A percentile compares a stretch with the other conserved stretches of the same genome.
Evolutionary conservation across 1,140 invertebrate species (phyloP).

Genomic region (Philotrypesis tridentata): DNA sequence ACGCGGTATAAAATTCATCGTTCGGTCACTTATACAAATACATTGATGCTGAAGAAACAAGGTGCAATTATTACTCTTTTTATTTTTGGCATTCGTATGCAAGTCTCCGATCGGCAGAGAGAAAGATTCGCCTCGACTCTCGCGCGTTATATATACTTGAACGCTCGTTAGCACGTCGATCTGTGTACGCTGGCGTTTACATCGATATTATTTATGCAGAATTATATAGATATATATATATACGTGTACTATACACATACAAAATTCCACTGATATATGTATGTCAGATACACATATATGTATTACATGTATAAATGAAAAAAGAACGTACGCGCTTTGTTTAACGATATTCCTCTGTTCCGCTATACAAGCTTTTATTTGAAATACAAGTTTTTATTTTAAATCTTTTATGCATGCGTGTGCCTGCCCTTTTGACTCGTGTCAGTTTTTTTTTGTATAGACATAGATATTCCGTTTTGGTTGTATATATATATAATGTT

Average conservation of each 20-base stretch:
- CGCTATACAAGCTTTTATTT: not conserved
- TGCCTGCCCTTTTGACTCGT: not conserved
- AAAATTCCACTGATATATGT: conserved; percentile 39
- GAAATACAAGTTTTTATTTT: no score
- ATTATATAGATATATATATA: conserved; percentile 14
- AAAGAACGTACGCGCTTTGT: not conserved
- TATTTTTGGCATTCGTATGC: conserved; percentile 35
- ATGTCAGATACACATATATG: conserved; percentile 42
- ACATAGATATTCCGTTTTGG: not conserved
- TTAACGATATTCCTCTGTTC: not conserved
- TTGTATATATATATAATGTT: not conserved
- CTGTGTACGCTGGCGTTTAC: conserved; percentile 45
- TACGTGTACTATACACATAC: conserved; percentile 49
- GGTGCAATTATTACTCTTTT: conserved; percentile 3
- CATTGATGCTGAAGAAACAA: conserved; percentile 44
- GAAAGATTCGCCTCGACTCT: not conserved
- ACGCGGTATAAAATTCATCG: conserved; percentile 30
- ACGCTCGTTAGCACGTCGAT: conserved; percentile 43
- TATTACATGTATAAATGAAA: conserved; percentile 19
- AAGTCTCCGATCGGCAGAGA: conserved; percentile 7
- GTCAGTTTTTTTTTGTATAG: not conserved
- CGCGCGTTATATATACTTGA: not conserved
- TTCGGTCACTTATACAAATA: conserved; percentile 24
- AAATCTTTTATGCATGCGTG: not conserved
- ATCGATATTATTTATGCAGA: conserved; percentile 48